phyloP scores from a whole-genome alignment of 2,797 vertebrate genomes.

The Pseudochaenichthys georgianus region DNA sequence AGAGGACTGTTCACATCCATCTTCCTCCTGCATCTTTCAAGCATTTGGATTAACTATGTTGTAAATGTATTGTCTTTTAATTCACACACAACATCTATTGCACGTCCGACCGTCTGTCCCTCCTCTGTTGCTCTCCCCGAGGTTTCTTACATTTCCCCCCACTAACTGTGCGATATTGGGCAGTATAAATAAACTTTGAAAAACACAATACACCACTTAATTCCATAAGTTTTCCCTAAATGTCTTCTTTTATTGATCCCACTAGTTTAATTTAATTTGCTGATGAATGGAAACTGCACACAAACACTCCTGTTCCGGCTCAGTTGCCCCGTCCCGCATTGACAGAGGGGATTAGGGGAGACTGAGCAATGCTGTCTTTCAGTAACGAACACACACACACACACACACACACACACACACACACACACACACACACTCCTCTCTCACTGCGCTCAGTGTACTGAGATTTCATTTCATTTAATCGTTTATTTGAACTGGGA shows the following conservation, averaged over 20 bases:
- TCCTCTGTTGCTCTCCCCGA: no score
- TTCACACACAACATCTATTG: no score
- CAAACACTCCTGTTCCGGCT: slow-evolving; percentile 16
- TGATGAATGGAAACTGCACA: background rate
- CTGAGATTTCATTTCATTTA: slow-evolving; percentile 12
- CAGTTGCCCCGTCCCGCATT: slow-evolving; percentile 32
- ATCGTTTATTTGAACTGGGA: no score
- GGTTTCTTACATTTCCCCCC: no score
- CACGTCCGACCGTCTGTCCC: no score
- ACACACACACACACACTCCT: slow-evolving; percentile 24
- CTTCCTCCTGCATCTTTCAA: no score
- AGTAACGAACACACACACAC: slow-evolving; percentile 30
- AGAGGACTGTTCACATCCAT: no score
- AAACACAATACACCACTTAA: background rate
- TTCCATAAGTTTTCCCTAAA: background rate
- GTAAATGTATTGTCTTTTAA: no score
- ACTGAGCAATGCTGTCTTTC: slow-evolving; percentile 40
- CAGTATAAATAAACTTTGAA: no score
- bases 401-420: slow-evolving; percentile 29
- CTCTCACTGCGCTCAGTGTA: slow-evolving; percentile 22
- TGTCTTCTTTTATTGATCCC: slow-evolving; percentile 6
- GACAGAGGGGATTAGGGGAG: slow-evolving; percentile 46
- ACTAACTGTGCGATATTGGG: no score
- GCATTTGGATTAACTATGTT: no score
- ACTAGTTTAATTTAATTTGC: slow-evolving; percentile 1